These are phyloP conservation scores for Siniperca chuatsi DNA, from an alignment of 2,113 vertebrate species.

Conservation along the genomic window DNA sequence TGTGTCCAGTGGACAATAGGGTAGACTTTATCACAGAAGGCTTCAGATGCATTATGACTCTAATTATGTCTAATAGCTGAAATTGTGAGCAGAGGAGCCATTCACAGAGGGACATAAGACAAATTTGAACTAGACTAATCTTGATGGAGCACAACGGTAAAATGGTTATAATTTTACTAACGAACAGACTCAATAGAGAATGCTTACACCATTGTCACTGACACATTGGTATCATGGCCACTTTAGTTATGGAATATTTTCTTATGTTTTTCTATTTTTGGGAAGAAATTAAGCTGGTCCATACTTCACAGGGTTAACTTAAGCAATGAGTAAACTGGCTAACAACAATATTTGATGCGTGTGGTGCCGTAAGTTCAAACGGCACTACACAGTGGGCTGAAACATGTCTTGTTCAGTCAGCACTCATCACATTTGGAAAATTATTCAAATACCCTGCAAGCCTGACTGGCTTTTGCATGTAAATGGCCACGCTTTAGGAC, in stretches of 20 bases:
- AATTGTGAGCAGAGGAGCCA: slow-evolving; percentile 10
- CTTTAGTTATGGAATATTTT: not conserved
- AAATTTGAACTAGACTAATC: not conserved
- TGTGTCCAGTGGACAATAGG: slow-evolving; percentile 23
- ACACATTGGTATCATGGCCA: not conserved
- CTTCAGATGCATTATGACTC: slow-evolving; percentile 38
- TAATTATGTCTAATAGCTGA: slow-evolving; percentile 52
- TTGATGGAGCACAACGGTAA: not conserved
- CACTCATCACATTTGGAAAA: slow-evolving; percentile 20
- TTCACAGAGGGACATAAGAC: slow-evolving; percentile 9
- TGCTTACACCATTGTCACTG: not conserved
- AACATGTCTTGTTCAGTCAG: slow-evolving; percentile 12
- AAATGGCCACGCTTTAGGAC: no score
- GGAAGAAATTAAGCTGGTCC: not conserved
- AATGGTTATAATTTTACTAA: not conserved
- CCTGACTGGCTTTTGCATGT: not conserved
- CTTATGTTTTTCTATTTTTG: not conserved
- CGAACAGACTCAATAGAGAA: not conserved
- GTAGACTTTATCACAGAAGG: slow-evolving; percentile 14
- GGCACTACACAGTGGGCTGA: not conserved
- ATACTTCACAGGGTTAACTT: not conserved
- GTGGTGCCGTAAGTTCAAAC: slow-evolving; percentile 1
- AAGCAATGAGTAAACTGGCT: not conserved
- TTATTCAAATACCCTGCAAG: slow-evolving; percentile 33
- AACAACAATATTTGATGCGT: slow-evolving; percentile 8